phyloP scores from a whole-genome alignment of 2,797 vertebrate species.

The Myotis vivesi region DNA sequence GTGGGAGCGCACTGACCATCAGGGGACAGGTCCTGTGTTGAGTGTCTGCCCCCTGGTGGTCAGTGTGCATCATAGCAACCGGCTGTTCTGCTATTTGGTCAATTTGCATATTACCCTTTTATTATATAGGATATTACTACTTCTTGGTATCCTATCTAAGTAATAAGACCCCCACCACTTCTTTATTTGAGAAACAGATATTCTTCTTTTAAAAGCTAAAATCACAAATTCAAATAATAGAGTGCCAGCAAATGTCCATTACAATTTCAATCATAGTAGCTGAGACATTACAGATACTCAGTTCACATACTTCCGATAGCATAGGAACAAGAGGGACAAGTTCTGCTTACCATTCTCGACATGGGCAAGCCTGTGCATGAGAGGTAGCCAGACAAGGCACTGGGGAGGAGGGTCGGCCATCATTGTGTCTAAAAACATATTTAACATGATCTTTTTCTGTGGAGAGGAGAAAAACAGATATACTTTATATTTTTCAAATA shows the following conservation, averaged over 20 bases:
- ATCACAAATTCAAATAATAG: not conserved
- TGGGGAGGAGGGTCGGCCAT: conserved; percentile 98
- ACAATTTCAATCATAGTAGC: not conserved
- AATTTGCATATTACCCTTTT: no score
- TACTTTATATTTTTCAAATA: not conserved
- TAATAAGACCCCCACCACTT: not conserved
- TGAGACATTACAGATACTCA: not conserved
- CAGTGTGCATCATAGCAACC: no score
- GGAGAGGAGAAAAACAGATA: conserved; percentile 76
- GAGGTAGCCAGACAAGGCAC: conserved; percentile 98
- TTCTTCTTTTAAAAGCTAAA: conserved; percentile 22
- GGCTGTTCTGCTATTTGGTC: fast-evolving
- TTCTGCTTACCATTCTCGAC: conserved; percentile 93
- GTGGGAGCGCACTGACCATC: no score
- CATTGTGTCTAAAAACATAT: conserved; percentile 96
- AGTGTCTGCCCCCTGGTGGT: no score
- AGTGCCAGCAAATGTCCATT: not conserved
- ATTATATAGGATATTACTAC: not conserved
- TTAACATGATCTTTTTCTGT: conserved; percentile 96
- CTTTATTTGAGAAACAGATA: not conserved
- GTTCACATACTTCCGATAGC: not conserved
- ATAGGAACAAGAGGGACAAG: not conserved
- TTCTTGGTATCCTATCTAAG: not conserved
- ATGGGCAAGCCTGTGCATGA: conserved; percentile 98
- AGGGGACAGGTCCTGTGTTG: no score